phyloP scores from a whole-genome alignment of 2,888 invertebrate genomes.

The Phasia obesa region DNA sequence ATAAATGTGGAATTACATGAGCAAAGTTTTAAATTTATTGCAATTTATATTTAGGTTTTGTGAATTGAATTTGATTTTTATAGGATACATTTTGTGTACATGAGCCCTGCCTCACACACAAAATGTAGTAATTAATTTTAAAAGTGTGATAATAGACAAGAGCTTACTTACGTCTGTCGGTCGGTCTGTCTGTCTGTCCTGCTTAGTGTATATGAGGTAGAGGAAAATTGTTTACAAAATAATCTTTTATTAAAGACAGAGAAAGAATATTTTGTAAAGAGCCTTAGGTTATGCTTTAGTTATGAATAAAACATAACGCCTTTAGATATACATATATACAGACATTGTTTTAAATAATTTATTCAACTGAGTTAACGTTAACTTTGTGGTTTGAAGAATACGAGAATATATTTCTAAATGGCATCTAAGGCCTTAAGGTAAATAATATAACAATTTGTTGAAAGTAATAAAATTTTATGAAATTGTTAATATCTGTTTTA shows the following conservation, averaged over 20 bases:
- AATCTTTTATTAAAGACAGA: conserved; percentile 1
- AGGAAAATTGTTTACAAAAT: conserved; percentile 5
- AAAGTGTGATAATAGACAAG: conserved; percentile 57
- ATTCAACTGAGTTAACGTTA: neutral
- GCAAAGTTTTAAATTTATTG: conserved; percentile 60
- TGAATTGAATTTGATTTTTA: conserved; percentile 69
- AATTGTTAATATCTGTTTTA: too few relatives aligned
- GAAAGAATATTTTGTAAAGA: conserved; percentile 5
- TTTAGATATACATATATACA: neutral
- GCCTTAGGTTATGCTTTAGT: conserved; percentile 38
- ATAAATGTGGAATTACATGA: neutral
- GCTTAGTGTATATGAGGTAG: neutral
- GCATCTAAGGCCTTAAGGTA: neutral
- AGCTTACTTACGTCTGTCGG: conserved; percentile 8
- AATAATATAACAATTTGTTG: neutral
- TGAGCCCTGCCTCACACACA: neutral
- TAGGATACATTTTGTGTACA: conserved; percentile 47
- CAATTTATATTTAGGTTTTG: conserved; percentile 65
- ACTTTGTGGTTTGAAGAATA: neutral
- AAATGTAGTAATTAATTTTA: conserved; percentile 67
- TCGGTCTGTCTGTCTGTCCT: neutral
- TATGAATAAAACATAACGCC: conserved; percentile 23
- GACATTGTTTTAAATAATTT: neutral
- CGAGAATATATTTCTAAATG: neutral
- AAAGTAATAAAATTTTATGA: neutral